phyloP scores from a whole-genome alignment of 2,888 invertebrate species.

The Archaeoteleia sp. region DNA sequence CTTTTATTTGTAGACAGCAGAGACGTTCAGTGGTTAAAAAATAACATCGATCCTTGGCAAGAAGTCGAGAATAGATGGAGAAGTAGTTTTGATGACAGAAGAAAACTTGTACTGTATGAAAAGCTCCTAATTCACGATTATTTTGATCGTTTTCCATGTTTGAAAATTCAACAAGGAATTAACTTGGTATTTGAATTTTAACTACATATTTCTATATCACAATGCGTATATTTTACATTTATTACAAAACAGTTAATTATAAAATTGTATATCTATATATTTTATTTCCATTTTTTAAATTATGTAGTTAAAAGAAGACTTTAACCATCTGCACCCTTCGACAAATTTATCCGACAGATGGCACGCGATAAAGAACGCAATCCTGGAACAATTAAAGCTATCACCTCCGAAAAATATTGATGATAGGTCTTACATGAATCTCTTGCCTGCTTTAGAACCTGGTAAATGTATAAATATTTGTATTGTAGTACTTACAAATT shows the following conservation, averaged over 20 bases:
- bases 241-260: background rate
- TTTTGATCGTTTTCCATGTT: background rate
- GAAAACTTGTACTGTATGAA: background rate
- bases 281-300: background rate
- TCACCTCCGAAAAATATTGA: background rate
- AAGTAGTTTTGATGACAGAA: background rate
- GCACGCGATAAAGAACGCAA: background rate
- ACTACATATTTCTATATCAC: background rate
- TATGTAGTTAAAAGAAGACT: background rate
- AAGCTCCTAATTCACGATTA: background rate
- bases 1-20: no score
- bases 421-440: background rate
- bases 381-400: background rate
- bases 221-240: background rate
- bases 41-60: conserved; percentile 4
- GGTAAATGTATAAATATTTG: background rate
- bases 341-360: background rate
- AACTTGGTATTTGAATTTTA: conserved; percentile 5
- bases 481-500: no score
- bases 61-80: conserved; percentile 1
- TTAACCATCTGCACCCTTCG: background rate
- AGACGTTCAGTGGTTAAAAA: background rate
- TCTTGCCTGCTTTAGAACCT: background rate
- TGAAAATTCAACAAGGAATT: background rate
- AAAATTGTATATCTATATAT: background rate